Conservation (phyloP, 2,888 invertebrate species). For the Mechanitis mazaeus region DNA sequence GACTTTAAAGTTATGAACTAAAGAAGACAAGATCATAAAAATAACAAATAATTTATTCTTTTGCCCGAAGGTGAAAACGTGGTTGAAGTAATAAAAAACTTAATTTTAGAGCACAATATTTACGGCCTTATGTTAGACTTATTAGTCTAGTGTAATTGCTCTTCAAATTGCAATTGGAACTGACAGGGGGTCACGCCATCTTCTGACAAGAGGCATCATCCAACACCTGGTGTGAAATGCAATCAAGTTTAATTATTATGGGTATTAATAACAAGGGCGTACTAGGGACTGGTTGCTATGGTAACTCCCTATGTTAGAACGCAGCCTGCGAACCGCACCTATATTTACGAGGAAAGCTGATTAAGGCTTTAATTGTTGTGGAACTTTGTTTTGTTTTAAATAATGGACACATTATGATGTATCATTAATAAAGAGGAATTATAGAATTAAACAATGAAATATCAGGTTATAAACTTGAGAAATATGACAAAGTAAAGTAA, state of each 20-base stretch:
- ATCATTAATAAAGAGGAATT: neutral
- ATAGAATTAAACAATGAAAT: neutral
- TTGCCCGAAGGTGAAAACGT: too few relatives aligned
- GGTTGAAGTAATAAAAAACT: neutral
- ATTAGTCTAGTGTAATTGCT: constrained; percentile 22
- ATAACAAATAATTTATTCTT: too few relatives aligned
- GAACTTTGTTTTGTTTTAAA: constrained; percentile 30
- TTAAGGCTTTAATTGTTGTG: constrained; percentile 64
- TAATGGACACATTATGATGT: constrained; percentile 7
- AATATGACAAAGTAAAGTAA: too few relatives aligned
- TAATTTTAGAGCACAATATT: constrained; percentile 10
- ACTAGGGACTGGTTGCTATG: constrained; percentile 64
- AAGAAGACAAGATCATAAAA: too few relatives aligned
- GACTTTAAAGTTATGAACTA: too few relatives aligned
- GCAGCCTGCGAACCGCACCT: constrained; percentile 64
- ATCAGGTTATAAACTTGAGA: neutral
- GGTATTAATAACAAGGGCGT: constrained; percentile 77
- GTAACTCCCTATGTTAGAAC: constrained; percentile 64
- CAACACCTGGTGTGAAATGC: constrained; percentile 75
- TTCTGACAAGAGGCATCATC: constrained; percentile 65
- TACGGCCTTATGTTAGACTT: constrained; percentile 3
- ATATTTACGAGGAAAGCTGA: constrained; percentile 70
- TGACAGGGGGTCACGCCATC: constrained; percentile 38
- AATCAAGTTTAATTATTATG: constrained; percentile 76
- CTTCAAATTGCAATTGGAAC: constrained; percentile 33